phyloP scores from a whole-genome alignment of 2,797 vertebrate species.

The Falco naumanni region DNA sequence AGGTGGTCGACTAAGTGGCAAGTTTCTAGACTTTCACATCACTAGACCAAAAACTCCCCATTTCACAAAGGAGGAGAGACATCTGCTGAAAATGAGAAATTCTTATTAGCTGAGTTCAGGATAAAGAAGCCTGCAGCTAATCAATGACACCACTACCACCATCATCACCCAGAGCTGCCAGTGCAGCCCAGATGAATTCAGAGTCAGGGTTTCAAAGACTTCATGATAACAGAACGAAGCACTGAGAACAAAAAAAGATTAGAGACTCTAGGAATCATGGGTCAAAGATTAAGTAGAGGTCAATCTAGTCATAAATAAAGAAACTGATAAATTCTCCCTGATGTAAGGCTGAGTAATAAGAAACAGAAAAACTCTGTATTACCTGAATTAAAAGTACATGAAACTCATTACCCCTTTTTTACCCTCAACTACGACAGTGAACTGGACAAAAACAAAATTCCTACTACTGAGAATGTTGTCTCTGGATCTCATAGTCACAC shows the following conservation, averaged over 20 bases:
- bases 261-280: neutral
- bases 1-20: slow-evolving; percentile 35
- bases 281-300: slow-evolving; percentile 15
- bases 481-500: neutral
- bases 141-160: slow-evolving; percentile 59
- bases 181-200: slow-evolving; percentile 23
- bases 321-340: neutral
- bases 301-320: neutral
- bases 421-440: neutral
- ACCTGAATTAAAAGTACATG: neutral
- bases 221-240: slow-evolving; percentile 12
- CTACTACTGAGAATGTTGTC: neutral
- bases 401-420: neutral
- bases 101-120: slow-evolving; percentile 70
- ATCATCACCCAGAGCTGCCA: slow-evolving; percentile 49
- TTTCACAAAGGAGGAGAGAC: slow-evolving; percentile 55
- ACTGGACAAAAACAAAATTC: neutral
- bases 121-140: slow-evolving; percentile 61
- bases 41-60: slow-evolving; percentile 14
- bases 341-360: neutral
- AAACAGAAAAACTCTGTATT: neutral
- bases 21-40: slow-evolving; percentile 63
- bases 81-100: slow-evolving; percentile 68
- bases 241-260: slow-evolving; percentile 3
- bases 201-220: slow-evolving; percentile 27